phyloP scores from a whole-genome alignment of 2,113 vertebrate species.

The Platysternon megacephalum region DNA sequence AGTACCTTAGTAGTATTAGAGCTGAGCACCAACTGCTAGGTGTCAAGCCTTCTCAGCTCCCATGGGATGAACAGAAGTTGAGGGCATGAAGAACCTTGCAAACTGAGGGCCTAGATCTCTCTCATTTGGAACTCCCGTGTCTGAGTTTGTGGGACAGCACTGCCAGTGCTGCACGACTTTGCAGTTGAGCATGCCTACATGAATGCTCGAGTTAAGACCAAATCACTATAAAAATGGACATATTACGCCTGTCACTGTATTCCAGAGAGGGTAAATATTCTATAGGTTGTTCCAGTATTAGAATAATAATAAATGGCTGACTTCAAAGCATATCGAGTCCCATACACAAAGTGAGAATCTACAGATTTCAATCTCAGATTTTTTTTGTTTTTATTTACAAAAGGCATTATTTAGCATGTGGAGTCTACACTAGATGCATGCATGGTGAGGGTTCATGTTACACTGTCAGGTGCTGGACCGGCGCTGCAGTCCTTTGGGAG shows the following conservation, averaged over 20 bases:
- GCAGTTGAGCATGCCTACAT: neutral
- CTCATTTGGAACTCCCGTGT: neutral
- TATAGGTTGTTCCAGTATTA: neutral
- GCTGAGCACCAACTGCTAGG: neutral
- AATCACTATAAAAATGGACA: conserved; percentile 3
- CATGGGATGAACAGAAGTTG: neutral
- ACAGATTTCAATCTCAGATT: neutral
- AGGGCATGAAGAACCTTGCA: neutral
- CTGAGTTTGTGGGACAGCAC: neutral
- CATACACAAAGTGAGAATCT: neutral
- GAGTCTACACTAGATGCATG: neutral
- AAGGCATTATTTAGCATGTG: neutral
- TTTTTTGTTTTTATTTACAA: neutral
- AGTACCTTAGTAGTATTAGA: neutral
- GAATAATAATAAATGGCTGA: conserved; percentile 14
- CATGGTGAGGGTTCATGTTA: conserved; percentile 5
- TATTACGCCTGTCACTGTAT: neutral
- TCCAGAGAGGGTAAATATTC: conserved; percentile 9
- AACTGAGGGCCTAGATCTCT: neutral
- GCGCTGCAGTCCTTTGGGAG: conserved; percentile 20
- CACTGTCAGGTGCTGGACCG: neutral
- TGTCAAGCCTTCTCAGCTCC: neutral
- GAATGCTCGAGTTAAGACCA: neutral
- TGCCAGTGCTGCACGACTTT: neutral
- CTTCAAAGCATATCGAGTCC: conserved; percentile 7